Percentiles rank a stretch among this genome's conserved stretches.
phyloP scores from a whole-genome alignment of 2,888 invertebrate species.

The Carpatolechia fugitivella region DNA sequence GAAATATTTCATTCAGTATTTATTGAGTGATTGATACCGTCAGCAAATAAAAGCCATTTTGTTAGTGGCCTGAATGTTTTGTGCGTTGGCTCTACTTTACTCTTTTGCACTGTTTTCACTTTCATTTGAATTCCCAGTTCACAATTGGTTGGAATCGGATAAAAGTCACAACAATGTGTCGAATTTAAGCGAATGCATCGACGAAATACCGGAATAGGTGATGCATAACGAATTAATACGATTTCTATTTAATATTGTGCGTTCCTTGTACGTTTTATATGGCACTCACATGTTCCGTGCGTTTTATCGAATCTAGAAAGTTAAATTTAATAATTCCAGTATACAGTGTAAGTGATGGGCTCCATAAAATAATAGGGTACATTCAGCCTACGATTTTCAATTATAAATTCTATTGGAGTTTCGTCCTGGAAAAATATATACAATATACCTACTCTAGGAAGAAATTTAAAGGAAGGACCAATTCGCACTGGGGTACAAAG shows the following conservation, averaged over 20 bases:
- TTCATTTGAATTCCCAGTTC: background rate
- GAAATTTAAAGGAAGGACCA: too few relatives aligned
- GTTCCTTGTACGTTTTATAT: background rate
- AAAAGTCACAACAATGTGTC: background rate
- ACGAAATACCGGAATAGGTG: background rate
- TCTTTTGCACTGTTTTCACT: background rate
- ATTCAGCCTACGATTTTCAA: too few relatives aligned
- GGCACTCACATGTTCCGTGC: background rate
- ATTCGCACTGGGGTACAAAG: too few relatives aligned
- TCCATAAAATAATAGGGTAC: too few relatives aligned
- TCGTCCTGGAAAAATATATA: too few relatives aligned
- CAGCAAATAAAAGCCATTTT: background rate
- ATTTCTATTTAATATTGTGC: slow-evolving; percentile 2
- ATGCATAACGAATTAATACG: background rate
- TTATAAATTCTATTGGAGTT: too few relatives aligned
- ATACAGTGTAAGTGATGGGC: background rate
- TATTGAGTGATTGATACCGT: too few relatives aligned
- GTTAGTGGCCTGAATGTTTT: slow-evolving; percentile 18
- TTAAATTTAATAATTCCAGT: background rate
- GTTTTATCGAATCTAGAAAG: background rate
- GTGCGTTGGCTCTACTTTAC: slow-evolving; percentile 10
- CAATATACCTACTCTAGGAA: too few relatives aligned
- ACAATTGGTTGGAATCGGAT: background rate
- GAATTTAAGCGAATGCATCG: background rate
- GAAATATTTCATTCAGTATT: background rate